phyloP scores from a whole-genome alignment of 1,140 invertebrate species.

The Drosophila kepulauana region DNA sequence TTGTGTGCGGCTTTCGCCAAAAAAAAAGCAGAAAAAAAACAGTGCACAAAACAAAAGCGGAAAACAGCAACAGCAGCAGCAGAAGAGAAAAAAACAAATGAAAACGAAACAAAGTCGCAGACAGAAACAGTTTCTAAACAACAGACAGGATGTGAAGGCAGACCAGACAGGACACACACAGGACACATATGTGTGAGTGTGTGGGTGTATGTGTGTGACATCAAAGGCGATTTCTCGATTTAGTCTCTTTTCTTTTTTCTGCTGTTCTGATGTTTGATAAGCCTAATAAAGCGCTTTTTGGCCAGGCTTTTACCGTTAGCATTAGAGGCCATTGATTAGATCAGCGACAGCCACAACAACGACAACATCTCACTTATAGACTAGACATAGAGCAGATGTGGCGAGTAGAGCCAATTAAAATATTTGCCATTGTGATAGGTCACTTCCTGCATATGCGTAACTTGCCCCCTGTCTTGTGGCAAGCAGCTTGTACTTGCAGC shows the following conservation, averaged over 20 bases:
- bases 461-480: neutral
- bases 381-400: slow-evolving; percentile 1
- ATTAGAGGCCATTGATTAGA: slow-evolving; percentile 70
- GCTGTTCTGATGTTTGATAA: slow-evolving; percentile 14
- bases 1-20: slow-evolving; percentile 68
- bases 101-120: slow-evolving; percentile 49
- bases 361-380: no score
- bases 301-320: slow-evolving; percentile 70
- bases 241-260: slow-evolving; percentile 8
- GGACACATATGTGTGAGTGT: neutral
- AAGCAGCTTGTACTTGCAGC: slow-evolving; percentile 3
- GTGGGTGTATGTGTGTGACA: slow-evolving; percentile 42
- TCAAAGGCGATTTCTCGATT: slow-evolving; percentile 54
- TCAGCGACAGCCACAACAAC: slow-evolving; percentile 35
- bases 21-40: slow-evolving; percentile 37
- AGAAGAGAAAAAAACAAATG: slow-evolving; percentile 21
- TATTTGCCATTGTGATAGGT: slow-evolving; percentile 75
- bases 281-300: slow-evolving; percentile 17
- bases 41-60: neutral
- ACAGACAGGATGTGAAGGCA: slow-evolving; percentile 54
- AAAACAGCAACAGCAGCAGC: neutral
- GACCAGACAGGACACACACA: slow-evolving; percentile 31
- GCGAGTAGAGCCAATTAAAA: slow-evolving; percentile 68
- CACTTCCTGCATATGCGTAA: slow-evolving; percentile 49
- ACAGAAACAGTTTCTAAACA: slow-evolving; percentile 67